Conservation (phyloP, 2,888 invertebrate species). For the Rhaphigaster nebulosa region DNA sequence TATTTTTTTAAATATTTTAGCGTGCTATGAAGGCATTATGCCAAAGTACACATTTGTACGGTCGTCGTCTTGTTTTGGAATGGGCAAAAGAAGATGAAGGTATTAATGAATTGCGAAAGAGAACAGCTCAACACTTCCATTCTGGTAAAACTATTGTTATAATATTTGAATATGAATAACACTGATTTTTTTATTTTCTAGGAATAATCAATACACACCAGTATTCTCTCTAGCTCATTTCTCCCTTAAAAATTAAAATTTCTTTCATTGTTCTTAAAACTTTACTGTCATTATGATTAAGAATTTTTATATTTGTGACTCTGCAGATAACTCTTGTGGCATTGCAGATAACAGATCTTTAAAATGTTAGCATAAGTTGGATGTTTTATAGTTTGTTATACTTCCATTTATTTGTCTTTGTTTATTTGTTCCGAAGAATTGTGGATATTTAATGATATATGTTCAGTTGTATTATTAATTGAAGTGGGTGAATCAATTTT, state of each 20-base stretch:
- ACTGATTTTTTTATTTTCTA: neutral
- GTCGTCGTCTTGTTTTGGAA: conserved; percentile 92
- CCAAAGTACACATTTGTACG: conserved; percentile 98
- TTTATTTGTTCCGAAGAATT: no score
- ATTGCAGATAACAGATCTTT: no score
- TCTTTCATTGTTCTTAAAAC: no score
- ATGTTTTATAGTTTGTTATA: no score
- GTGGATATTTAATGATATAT: no score
- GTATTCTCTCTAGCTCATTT: neutral
- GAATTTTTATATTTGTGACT: no score
- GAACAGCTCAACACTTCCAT: conserved; percentile 81
- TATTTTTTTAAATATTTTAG: conserved; percentile 71
- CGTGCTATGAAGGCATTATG: conserved; percentile 93
- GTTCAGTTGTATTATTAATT: no score
- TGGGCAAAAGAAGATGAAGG: conserved; percentile 88
- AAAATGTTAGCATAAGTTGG: no score
- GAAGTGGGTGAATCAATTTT: no score
- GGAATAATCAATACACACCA: neutral
- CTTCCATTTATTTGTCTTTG: no score
- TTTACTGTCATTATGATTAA: no score
- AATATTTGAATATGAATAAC: neutral
- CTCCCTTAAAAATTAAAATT: neutral
- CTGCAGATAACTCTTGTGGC: no score
- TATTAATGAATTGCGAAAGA: conserved; percentile 84
- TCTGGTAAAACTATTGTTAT: conserved; percentile 51